Base-by-base conservation (phyloP, 92 coral and sea anemone species). In the Anthopleura xanthogrammica region DNA sequence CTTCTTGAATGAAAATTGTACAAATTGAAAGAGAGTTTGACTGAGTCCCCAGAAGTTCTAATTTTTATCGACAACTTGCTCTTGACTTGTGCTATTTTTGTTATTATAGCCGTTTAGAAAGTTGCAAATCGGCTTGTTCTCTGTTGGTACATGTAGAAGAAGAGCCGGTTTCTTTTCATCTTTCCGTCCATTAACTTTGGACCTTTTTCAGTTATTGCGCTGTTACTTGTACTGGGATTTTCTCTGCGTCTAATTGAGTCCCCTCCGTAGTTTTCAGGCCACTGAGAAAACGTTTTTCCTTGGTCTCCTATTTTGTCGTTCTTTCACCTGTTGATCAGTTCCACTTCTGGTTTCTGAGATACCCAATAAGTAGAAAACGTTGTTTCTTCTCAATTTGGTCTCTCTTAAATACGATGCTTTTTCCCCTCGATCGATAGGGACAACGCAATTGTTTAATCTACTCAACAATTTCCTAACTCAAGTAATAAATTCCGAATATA, bases 1-100 rank as follows among this genome's bases (percentile, higher is more conserved):
- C 66, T 81, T 70, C 41, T 81, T 81, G 77, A 81, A 81, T 81
- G 84, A 41, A 12, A 81, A 68, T 68, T 81, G 73, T 81, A 68
- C 84, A 68, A 81, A 81, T 81, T 41, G 19, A 10, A 81, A 42
- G 41, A 81, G 77, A 55, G 20, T 62, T 20, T 62, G 80, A 77
- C 80, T 19, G 80, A 20, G 56, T 77, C 52, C 65, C 80, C 64
- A 77, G 4, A 77, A 16, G 77, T 36, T 62, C 3, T 62, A 24
- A 62, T 23, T 68, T 68, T 68, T 36, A 14, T 68, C 42, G 74
- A 62, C 70, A n/a, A 23, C 11, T 62, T 62, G 70, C 39, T 20
- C 70, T 62, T 17, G 64, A 16, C 64, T 62, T 62, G 23, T 12
- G 7, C 7, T 62, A 7, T 20, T 62, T 62, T 62, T 1, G 20